Conservation (phyloP, 1,140 invertebrate genomes). For the Galleria mellonella region DNA sequence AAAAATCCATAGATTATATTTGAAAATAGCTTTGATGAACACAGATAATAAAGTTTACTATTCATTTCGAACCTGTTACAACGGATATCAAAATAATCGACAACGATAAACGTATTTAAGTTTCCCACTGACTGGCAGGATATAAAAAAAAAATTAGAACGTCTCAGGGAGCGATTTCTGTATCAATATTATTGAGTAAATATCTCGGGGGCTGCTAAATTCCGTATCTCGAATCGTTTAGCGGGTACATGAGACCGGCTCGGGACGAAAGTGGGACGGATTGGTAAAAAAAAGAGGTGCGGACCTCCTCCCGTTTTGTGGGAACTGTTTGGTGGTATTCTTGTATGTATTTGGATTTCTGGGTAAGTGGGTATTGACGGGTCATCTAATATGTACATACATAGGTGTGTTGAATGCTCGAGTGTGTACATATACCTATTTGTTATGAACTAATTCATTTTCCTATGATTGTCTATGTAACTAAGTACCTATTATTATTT, state of each 20-base stretch:
- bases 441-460: too few relatives aligned
- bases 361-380: conserved; percentile 6
- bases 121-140: conserved; percentile 28
- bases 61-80: too few relatives aligned
- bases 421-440: too few relatives aligned
- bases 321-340: conserved; percentile 20
- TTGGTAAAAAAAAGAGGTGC: conserved; percentile 9
- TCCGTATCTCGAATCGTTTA: conserved; percentile 36
- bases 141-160: conserved; percentile 18
- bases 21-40: too few relatives aligned
- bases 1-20: too few relatives aligned
- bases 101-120: conserved; percentile 25
- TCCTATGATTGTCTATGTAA: too few relatives aligned
- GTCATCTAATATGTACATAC: conserved; percentile 7
- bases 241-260: conserved; percentile 15
- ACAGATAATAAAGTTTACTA: too few relatives aligned
- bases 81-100: conserved; percentile 1
- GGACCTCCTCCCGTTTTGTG: conserved; percentile 35
- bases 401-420: conserved; percentile 1
- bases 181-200: conserved; percentile 22
- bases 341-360: conserved; percentile 41
- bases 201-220: conserved; percentile 27
- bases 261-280: conserved; percentile 20
- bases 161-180: conserved; percentile 30
- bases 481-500: too few relatives aligned